A percentile compares a stretch with the other conserved stretches of the same genome.
phyloP scores from a whole-genome alignment of 2,113 vertebrate species.

The Globicephala melas region DNA sequence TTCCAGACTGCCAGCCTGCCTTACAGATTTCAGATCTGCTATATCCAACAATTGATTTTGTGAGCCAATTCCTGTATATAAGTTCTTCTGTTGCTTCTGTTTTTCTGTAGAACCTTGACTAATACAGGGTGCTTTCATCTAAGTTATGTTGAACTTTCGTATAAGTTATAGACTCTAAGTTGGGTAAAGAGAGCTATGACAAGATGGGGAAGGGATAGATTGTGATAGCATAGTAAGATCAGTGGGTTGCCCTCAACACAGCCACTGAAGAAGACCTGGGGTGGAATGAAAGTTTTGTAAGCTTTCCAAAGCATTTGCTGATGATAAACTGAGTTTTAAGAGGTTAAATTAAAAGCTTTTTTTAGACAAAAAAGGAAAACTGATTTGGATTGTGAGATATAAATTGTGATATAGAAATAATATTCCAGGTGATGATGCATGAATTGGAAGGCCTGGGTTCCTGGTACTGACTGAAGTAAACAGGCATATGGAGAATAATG shows the following conservation, averaged over 20 bases:
- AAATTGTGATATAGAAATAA: neutral
- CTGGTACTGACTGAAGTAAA: neutral
- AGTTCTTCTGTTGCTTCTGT: neutral
- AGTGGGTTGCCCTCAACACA: neutral
- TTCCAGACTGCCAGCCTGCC: neutral
- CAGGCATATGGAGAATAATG: neutral
- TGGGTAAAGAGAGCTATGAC: neutral
- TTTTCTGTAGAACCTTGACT: neutral
- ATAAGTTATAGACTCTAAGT: neutral
- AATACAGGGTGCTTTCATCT: neutral
- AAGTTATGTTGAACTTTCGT: neutral
- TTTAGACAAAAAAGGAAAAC: neutral
- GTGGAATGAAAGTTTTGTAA: neutral
- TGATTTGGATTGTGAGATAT: neutral
- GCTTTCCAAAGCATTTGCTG: neutral
- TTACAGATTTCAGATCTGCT: neutral
- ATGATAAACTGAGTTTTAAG: neutral
- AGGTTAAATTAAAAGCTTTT: neutral
- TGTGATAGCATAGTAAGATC: neutral
- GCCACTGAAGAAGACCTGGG: neutral
- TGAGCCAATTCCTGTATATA: neutral
- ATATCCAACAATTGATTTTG: neutral
- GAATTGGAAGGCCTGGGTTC: neutral
- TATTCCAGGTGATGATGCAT: neutral
- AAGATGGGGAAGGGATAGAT: neutral